Percentiles rank a stretch among this genome's conserved stretches.
These are phyloP conservation scores for Polyodon spathula DNA, from an alignment of 2,113 vertebrate species.

Conservation along the genomic window DNA sequence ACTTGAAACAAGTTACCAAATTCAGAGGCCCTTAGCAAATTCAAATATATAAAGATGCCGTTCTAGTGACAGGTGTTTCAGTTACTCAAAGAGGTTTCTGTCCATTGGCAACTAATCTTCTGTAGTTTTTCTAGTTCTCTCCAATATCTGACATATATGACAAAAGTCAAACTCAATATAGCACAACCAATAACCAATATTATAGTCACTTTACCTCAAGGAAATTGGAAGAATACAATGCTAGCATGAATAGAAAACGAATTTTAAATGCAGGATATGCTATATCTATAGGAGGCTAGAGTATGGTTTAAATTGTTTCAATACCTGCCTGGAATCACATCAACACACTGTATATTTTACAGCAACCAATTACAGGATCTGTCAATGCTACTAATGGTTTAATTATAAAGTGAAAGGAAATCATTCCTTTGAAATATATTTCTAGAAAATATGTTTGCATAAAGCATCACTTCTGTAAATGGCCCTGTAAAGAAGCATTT, in stretches of 20 bases:
- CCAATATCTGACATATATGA: too few species aligned
- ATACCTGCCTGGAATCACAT: background rate
- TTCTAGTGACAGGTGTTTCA: background rate
- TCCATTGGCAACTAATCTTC: too few species aligned
- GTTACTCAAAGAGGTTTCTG: too few species aligned
- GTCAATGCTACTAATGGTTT: constrained; percentile 7
- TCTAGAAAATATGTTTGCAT: background rate
- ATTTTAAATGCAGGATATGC: background rate
- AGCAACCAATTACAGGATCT: background rate
- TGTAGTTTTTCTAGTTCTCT: too few species aligned
- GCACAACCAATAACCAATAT: too few species aligned
- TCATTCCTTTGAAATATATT: background rate
- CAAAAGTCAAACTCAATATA: too few species aligned
- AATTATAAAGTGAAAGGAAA: constrained; percentile 6
- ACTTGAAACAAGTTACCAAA: background rate
- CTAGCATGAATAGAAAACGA: background rate
- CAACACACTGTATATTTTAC: background rate
- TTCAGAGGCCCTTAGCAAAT: constrained; percentile 4
- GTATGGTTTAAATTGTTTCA: background rate
- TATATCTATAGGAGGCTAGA: background rate
- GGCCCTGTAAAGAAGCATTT: background rate
- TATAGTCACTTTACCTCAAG: too few species aligned
- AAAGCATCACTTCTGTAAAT: background rate
- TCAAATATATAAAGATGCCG: background rate
- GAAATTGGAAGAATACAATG: constrained; percentile 1